Base-by-base conservation (phyloP, 2,888 invertebrate species). In the Diarsia dahlii region DNA sequence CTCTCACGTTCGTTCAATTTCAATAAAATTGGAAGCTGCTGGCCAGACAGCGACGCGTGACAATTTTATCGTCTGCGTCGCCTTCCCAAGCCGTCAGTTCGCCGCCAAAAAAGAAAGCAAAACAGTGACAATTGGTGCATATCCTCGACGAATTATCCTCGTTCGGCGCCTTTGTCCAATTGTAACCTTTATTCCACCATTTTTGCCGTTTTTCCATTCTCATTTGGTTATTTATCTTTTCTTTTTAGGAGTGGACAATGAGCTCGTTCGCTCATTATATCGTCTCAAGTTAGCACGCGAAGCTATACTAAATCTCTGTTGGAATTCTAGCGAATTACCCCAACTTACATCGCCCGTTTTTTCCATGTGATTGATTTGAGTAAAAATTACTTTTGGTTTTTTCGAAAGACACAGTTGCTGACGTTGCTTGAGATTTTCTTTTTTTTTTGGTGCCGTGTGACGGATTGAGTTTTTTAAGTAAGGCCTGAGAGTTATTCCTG, bases 81-180 rank as follows among this genome's bases (percentile, higher is more conserved):
- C 89, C 87, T 79, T 87, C 87, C 68, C 75, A 75, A 83, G 87
- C 86, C 89, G 94, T 95, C 95, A 93, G 87, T 82, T 86, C 84
- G 88, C 90, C 91, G 90, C 90, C 90, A 90, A 92, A 94, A 95
- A 96, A 95, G 87, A 89, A 91, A 94, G 88, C 93, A 96, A 95
- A 95, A 95, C 93, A 90, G 96, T 95, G 96, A 94, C 96, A 95
- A 96, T 96, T 96, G 96, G 96, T 96, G 96, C 96, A 96, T 96
- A 96, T 95, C 93, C 94, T 91, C 94, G 92, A 95, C 95, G 96
- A 96, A 96, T 96, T 96, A 96, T 95, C 95, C 94, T 89, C 90
- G 91, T 94, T 95, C 96, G 96, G 96, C 95, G 96, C 95, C 96
- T 96, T 95, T 96, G 96, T 95, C 93, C 94, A 95, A 95, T 95